These are phyloP conservation scores for Hetaerina titia DNA, from an alignment of 2,888 invertebrate species.

Conservation along the genomic window DNA sequence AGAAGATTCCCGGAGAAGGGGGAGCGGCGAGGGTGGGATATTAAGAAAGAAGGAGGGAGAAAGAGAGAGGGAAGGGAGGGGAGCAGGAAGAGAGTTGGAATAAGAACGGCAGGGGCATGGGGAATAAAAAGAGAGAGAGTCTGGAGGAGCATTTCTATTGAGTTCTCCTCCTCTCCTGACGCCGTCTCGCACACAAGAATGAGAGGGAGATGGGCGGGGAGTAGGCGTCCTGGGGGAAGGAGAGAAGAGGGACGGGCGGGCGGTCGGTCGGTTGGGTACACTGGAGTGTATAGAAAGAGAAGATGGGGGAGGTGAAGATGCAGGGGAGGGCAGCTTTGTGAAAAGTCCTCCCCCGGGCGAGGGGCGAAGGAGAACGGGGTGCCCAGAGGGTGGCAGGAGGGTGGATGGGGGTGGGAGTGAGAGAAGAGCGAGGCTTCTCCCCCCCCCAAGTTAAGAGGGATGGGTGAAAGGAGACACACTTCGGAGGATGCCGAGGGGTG, in stretches of 20 bases:
- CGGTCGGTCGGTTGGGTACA: background rate
- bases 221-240: background rate
- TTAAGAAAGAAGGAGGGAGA: background rate
- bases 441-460: too few relatives aligned
- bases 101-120: background rate
- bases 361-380: background rate
- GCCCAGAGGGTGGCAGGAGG: background rate
- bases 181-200: conserved; percentile 28
- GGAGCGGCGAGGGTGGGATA: background rate
- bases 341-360: background rate
- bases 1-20: background rate
- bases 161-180: background rate
- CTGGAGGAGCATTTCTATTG: conserved; percentile 49
- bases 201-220: background rate
- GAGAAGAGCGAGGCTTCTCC: background rate
- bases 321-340: background rate
- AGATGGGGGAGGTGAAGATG: background rate
- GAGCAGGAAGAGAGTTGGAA: background rate
- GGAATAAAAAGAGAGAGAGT: background rate
- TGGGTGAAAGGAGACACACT: too few relatives aligned
- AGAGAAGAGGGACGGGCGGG: background rate
- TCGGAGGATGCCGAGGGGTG: too few relatives aligned
- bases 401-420: background rate
- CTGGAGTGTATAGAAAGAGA: background rate
- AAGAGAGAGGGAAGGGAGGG: background rate